These are phyloP conservation scores for Anoplius nigerrimus DNA, from an alignment of 2,888 invertebrate genomes.

Conservation along the genomic window DNA sequence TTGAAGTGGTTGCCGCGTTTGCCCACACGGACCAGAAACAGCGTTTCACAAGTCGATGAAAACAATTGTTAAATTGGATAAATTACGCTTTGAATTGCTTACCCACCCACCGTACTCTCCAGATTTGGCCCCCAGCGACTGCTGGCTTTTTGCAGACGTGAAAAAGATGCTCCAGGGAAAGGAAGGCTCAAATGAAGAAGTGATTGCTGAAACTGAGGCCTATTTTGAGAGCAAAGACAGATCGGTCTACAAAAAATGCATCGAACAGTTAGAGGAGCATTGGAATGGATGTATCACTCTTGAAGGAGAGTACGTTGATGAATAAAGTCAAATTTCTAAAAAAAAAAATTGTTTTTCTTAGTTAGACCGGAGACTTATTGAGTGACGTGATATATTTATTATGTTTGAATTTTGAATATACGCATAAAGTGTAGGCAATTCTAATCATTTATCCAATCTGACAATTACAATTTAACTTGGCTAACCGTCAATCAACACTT, in stretches of 20 bases:
- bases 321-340: slow-evolving; percentile 19
- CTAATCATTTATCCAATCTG: no score
- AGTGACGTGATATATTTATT: no score
- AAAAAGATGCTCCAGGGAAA: slow-evolving; percentile 34
- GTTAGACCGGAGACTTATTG: no score
- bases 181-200: slow-evolving; percentile 33
- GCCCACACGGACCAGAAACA: background rate
- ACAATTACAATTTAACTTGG: no score
- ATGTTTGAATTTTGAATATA: no score
- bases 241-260: slow-evolving; percentile 27
- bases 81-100: slow-evolving; percentile 35
- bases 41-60: background rate
- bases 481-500: no score
- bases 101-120: slow-evolving; percentile 35
- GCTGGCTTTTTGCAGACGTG: slow-evolving; percentile 32
- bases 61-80: slow-evolving; percentile 24
- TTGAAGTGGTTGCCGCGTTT: slow-evolving; percentile 2
- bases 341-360: slow-evolving; percentile 1
- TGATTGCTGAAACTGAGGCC: slow-evolving; percentile 45
- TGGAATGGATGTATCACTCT: no score
- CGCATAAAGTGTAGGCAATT: no score
- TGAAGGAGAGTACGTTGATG: slow-evolving; percentile 38
- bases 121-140: no score
- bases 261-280: slow-evolving; percentile 31
- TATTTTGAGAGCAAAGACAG: slow-evolving; percentile 36